A percentile compares a stretch with the other conserved stretches of the same genome.
Conservation (phyloP, 2,797 vertebrate genomes). For the Nothura maculosa region DNA sequence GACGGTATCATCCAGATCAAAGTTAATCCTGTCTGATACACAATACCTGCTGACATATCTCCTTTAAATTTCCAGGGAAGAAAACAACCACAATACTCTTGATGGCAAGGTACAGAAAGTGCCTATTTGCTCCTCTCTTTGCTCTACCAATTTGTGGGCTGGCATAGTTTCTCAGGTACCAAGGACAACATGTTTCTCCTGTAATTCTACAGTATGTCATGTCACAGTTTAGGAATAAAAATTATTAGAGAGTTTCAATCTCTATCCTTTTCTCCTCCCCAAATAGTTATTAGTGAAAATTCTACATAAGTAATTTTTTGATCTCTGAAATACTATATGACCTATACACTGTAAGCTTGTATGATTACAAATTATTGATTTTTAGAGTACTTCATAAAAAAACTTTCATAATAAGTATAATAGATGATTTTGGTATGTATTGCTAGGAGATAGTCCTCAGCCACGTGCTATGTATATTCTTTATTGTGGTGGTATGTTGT, state of each 20-base stretch:
- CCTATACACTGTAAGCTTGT: slow-evolving; percentile 16
- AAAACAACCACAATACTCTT: not conserved
- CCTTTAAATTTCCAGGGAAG: not conserved
- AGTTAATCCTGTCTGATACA: slow-evolving; percentile 55
- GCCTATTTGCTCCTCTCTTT: not conserved
- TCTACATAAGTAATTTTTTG: slow-evolving; percentile 11
- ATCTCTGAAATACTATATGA: slow-evolving; percentile 15
- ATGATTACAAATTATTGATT: slow-evolving; percentile 51
- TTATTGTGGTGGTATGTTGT: not conserved
- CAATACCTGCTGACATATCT: slow-evolving; percentile 51
- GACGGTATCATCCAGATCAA: slow-evolving; percentile 1
- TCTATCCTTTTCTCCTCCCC: not conserved
- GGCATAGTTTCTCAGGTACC: not conserved
- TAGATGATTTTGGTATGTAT: slow-evolving; percentile 1
- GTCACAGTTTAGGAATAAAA: not conserved
- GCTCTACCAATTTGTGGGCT: not conserved
- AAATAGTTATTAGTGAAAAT: slow-evolving; percentile 10
- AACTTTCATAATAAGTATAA: slow-evolving; percentile 39
- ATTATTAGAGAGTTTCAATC: slow-evolving; percentile 7
- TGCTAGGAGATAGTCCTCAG: slow-evolving; percentile 24
- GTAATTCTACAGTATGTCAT: not conserved
- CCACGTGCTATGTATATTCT: not conserved
- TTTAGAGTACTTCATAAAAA: slow-evolving; percentile 39
- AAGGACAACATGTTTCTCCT: slow-evolving; percentile 1
- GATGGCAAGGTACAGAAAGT: not conserved